Evolutionary conservation across 2,888 invertebrate species (phyloP).

Genomic region (Aelia acuminata): DNA sequence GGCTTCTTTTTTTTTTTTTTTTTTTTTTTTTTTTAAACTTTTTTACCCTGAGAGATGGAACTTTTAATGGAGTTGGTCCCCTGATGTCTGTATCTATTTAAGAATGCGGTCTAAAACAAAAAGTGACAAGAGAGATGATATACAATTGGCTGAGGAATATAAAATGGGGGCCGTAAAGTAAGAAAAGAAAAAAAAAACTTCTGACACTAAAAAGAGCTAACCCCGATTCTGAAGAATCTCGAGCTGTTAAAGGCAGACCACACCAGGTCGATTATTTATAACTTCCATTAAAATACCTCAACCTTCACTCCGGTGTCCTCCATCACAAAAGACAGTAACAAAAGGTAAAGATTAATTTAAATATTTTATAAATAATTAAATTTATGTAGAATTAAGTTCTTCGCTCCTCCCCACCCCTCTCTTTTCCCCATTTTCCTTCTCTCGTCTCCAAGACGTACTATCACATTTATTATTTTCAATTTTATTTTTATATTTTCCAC

Average conservation of each 20-base stretch:
- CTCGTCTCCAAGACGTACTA: no score
- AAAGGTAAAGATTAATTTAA: not conserved
- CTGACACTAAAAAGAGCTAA: slow-evolving; percentile 44
- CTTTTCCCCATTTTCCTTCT: no score
- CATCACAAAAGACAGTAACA: slow-evolving; percentile 20
- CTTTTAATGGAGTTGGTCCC: slow-evolving; percentile 43
- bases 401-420: no score
- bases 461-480: no score
- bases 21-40: slow-evolving; percentile 45
- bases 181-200: slow-evolving; percentile 1
- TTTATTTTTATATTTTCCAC: no score
- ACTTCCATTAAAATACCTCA: slow-evolving; percentile 37
- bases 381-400: no score
- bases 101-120: slow-evolving; percentile 45
- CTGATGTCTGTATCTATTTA: slow-evolving; percentile 58
- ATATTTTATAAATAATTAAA: not conserved
- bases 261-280: slow-evolving; percentile 41
- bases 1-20: slow-evolving; percentile 15
- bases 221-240: slow-evolving; percentile 47
- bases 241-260: slow-evolving; percentile 41
- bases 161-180: slow-evolving; percentile 23
- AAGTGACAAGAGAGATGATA: slow-evolving; percentile 55
- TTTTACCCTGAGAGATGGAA: slow-evolving; percentile 6
- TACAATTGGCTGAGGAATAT: slow-evolving; percentile 39
- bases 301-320: not conserved